Percentiles rank a stretch among this genome's conserved stretches.
Evolutionary conservation across 1,140 invertebrate species (phyloP).

Genomic region (Drosophila bocki): DNA sequence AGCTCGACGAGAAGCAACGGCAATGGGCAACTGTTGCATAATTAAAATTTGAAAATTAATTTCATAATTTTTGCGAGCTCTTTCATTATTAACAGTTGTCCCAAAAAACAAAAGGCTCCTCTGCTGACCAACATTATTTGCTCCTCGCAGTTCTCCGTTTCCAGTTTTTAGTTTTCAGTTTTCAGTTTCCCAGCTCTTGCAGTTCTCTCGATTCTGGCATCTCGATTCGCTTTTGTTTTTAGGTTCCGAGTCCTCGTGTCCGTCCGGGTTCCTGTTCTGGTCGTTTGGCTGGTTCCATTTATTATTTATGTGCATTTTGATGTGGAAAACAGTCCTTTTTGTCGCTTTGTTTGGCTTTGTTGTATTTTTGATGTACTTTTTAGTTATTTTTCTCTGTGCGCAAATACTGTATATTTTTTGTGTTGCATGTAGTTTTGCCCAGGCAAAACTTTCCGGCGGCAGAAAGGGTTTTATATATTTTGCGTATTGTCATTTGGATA

Average conservation of each 20-base stretch:
- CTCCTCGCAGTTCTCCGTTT: slow-evolving; percentile 3
- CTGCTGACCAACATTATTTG: slow-evolving; percentile 45
- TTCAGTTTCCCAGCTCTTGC: slow-evolving; percentile 1
- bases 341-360: slow-evolving; percentile 38
- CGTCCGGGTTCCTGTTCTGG: slow-evolving; percentile 59
- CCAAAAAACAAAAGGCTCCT: slow-evolving; percentile 61
- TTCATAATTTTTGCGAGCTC: slow-evolving; percentile 70
- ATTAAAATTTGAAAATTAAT: slow-evolving; percentile 82
- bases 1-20: slow-evolving; percentile 14
- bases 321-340: slow-evolving; percentile 71
- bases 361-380: slow-evolving; percentile 24
- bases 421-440: slow-evolving; percentile 44
- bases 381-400: slow-evolving; percentile 11
- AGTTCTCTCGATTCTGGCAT: slow-evolving; percentile 19
- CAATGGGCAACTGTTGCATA: slow-evolving; percentile 69
- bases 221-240: slow-evolving; percentile 41
- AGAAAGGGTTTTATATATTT: slow-evolving; percentile 23
- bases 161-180: not conserved
- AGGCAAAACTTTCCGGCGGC: slow-evolving; percentile 28
- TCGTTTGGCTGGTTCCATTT: slow-evolving; percentile 67
- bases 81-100: slow-evolving; percentile 72
- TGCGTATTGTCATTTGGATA: slow-evolving; percentile 63
- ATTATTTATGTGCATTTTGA: slow-evolving; percentile 84
- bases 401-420: slow-evolving; percentile 21
- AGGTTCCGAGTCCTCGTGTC: slow-evolving; percentile 34